These are phyloP conservation scores for Oryzias celebensis DNA, from an alignment of 2,113 vertebrate genomes.

Conservation along the genomic window DNA sequence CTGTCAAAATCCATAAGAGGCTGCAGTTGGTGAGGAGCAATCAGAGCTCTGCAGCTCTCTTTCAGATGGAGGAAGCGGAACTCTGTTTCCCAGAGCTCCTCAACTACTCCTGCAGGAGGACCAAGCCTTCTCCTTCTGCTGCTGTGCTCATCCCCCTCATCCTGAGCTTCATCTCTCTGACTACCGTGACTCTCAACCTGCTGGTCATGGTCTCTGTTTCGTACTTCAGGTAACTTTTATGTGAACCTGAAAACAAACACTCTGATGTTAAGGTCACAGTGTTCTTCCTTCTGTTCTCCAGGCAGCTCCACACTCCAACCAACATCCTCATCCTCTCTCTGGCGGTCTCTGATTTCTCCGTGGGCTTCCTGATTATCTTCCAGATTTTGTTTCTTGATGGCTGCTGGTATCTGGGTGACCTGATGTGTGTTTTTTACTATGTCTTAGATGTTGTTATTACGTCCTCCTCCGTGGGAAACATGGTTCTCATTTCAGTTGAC, in stretches of 20 bases:
- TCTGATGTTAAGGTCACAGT: too few species aligned
- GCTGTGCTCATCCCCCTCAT: background rate
- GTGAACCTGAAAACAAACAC: too few species aligned
- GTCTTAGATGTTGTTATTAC: slow-evolving; percentile 10
- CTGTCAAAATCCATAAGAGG: too few species aligned
- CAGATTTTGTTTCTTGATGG: slow-evolving; percentile 32
- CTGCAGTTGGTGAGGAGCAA: background rate
- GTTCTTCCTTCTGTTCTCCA: slow-evolving; percentile 8
- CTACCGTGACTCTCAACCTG: slow-evolving; percentile 21
- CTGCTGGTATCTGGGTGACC: slow-evolving; percentile 53
- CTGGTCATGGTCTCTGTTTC: slow-evolving; percentile 33
- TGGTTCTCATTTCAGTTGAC: slow-evolving; percentile 59
- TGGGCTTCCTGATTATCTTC: slow-evolving; percentile 31
- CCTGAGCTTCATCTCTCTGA: slow-evolving; percentile 8
- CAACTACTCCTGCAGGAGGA: slow-evolving; percentile 22
- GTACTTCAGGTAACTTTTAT: slow-evolving; percentile 9
- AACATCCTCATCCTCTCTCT: slow-evolving; percentile 46
- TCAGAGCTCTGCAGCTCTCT: background rate
- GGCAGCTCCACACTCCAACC: slow-evolving; percentile 39
- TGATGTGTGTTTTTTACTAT: slow-evolving; percentile 19
- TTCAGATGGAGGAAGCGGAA: slow-evolving; percentile 8
- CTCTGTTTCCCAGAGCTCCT: slow-evolving; percentile 24
- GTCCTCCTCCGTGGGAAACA: slow-evolving; percentile 40
- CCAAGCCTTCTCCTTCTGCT: background rate
- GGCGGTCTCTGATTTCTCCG: slow-evolving; percentile 32